Evolutionary conservation across 2,797 vertebrate species (phyloP), one percentile per base, ranked within the genome.

Genomic region (Tragelaphus eurycerus): DNA sequence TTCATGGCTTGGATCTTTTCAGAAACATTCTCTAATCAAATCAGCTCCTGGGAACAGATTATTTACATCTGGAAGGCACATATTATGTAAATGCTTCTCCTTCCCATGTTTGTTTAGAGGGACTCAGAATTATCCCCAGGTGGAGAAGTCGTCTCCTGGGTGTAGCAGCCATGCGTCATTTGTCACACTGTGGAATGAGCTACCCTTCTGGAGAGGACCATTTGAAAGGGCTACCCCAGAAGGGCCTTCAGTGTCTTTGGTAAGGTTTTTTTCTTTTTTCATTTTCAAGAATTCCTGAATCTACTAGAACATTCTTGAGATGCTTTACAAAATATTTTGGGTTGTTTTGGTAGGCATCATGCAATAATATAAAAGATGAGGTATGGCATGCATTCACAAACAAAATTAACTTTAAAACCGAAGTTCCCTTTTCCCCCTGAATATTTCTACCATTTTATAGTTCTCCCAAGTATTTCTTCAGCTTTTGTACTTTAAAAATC

Each of bases 51-150:
- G 90, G 81, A 96, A 29, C 74, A 90, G 93, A 96, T 93, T 93
- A 76, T 95, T 88, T 97, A 90, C 78, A 90, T 96, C 94, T 98
- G 93, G 84, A 88, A 87, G 17, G 79, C 84, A 94, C 94, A 76
- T 48, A 97, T 87, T 96, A 89, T 95, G 85, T 54, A 84, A 96
- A 78, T 93, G 6, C 52, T 95, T 87, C 95, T 95, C 87, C 86
- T 96, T 92, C 48, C 62, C 31, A 67, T 14, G 43, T 91, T 90
- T 96, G 59, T 95, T 90, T 94, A 38, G 92, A 89, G 48, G 48
- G 60, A 62, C 60, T 55, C n/a, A 82, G 93, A 90, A 95, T 95
- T 76, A 94, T 93, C 54, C 90, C 50, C 83, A 90, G 52, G 76
- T 87, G 81, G 62, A 38, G 57, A 78, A 79, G 46, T 21, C 43